A percentile compares a stretch with the other conserved stretches of the same genome.
Conservation (phyloP, 2,113 vertebrate species). For the Microtus pennsylvanicus region DNA sequence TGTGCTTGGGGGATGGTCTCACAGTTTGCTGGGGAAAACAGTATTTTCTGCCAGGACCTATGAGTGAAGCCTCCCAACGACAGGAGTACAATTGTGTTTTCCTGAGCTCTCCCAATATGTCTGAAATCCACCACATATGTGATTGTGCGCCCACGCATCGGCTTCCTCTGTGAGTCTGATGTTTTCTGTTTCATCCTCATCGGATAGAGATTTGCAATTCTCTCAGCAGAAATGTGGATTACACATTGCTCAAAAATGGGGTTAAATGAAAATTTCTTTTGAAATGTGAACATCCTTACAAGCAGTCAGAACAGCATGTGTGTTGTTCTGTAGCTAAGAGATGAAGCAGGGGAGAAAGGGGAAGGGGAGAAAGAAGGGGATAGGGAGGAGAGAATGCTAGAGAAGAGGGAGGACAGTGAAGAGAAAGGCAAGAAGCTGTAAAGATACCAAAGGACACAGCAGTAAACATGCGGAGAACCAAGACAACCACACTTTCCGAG, state of each 20-base stretch:
- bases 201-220: constrained; percentile 21
- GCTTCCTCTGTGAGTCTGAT: constrained; percentile 8
- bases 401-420: neutral
- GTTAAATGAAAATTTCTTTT: constrained; percentile 29
- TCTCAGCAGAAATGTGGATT: constrained; percentile 9
- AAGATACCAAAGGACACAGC: neutral
- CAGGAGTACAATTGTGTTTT: neutral
- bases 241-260: neutral
- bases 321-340: neutral
- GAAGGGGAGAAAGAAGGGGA: rapidly evolving
- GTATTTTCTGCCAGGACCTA: neutral
- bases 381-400: neutral
- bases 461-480: neutral
- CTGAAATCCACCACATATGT: constrained; percentile 1
- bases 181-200: neutral
- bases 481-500: neutral
- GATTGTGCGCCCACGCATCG: neutral
- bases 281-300: constrained; percentile 36
- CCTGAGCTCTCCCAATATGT: neutral
- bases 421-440: neutral
- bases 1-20: neutral
- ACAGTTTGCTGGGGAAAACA: neutral
- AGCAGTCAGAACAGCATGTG: neutral
- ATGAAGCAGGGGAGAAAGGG: neutral
- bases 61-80: neutral